These are phyloP conservation scores for Hippocampus barbouri DNA, from an alignment of 2,113 vertebrate species.

Conservation along the genomic window DNA sequence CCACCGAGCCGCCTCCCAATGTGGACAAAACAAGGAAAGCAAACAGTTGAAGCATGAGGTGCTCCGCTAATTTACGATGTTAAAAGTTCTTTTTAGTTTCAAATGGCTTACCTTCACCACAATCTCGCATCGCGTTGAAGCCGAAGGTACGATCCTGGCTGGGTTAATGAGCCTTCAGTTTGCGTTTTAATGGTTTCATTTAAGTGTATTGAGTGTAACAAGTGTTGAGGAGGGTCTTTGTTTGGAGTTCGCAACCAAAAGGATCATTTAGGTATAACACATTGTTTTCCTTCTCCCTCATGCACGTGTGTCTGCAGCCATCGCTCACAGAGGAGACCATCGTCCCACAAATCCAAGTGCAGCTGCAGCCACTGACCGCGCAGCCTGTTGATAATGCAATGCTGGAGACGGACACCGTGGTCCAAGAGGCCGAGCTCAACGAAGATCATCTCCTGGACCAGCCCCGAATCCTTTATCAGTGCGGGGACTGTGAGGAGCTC, in stretches of 20 bases:
- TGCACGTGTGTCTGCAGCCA: conserved; percentile 36
- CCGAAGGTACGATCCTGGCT: too few species aligned
- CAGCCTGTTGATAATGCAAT: conserved; percentile 9
- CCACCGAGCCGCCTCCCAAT: too few species aligned
- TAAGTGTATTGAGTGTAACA: too few species aligned
- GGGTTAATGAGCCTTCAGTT: too few species aligned
- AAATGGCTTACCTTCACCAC: too few species aligned
- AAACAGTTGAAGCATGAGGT: too few species aligned
- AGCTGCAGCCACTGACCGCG: conserved; percentile 27
- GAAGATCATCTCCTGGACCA: conserved; percentile 52
- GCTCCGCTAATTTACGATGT: too few species aligned
- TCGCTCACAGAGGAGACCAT: conserved; percentile 32
- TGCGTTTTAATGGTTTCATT: too few species aligned
- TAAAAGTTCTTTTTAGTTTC: too few species aligned
- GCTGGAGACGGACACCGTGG: conserved; percentile 2
- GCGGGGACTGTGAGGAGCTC: conserved; percentile 82
- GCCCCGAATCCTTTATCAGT: conserved; percentile 79
- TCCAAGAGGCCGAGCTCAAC: conserved; percentile 3
- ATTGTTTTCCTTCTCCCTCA: neutral
- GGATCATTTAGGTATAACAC: neutral
- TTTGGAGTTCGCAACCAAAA: neutral
- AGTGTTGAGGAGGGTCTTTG: too few species aligned
- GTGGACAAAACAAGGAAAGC: too few species aligned
- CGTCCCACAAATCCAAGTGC: conserved; percentile 62
- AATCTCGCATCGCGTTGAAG: too few species aligned